Evolutionary conservation across 2,113 vertebrate genomes (phyloP), one percentile per base, ranked within the genome.

Genomic region (Podarcis raffonei): DNA sequence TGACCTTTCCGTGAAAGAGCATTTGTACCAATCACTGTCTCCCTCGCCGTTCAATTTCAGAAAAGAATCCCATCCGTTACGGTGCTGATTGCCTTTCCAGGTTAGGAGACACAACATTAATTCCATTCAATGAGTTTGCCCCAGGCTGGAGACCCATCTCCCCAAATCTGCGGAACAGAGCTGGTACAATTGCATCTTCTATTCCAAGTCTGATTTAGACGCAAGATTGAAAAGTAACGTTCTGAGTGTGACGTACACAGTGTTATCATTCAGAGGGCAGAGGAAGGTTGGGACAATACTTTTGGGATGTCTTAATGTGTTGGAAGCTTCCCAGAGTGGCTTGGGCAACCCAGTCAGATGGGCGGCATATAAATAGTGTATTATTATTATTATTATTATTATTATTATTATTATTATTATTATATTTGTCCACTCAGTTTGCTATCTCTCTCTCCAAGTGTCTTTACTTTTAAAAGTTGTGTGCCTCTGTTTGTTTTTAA

Each of bases 1-100:
- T 87, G 91, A 94, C 94, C 94, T 95, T 94, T 93, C 93, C 89
- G 75, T 87, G 4, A 89, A 91, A 87, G 59, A 91, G 89, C 90
- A 81, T 92, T 87, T 37, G 85, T 87, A 89, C 90, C 92, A 90
- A 90, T 94, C 74, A 83, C 89, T 93, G 93, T 90, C 86, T 90
- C 23, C 59, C 16, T 23, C 3, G 9, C 88, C 27, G 83, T 53
- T 89, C 92, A 78, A 0, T 9, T 80, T 88, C 74, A 84, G 91
- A 72, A 77, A 83, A 89, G 91, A 86, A 88, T 3, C 59, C 25
- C 83, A 83, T 87, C 94, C 85, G 0, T 27, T 80, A 89, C 87
- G 75, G 20, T 11, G 59, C 71, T 68, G 72, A 81, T 87, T 80
- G n/a, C 22, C 4, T 82, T 59, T 82, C 32, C 8, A n/a, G 3